Conservation (phyloP, 2,113 vertebrate species). For the Lichenostomus cassidix region DNA sequence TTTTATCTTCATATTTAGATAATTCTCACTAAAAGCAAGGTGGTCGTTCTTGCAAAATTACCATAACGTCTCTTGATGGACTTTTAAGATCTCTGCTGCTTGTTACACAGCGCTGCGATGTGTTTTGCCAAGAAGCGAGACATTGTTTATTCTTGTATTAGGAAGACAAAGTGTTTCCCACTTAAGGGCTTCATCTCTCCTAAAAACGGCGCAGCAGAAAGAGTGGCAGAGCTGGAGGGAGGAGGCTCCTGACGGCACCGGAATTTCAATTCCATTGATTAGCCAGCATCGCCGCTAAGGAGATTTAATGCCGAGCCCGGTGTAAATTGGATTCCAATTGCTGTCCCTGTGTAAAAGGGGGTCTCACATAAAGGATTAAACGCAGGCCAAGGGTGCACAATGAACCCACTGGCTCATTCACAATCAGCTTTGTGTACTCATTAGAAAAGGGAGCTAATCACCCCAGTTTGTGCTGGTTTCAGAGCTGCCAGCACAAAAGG, state of each 20-base stretch:
- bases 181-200: conserved; percentile 53
- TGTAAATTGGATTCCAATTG: conserved; percentile 68
- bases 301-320: conserved; percentile 32
- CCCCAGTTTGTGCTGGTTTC: conserved; percentile 55
- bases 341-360: conserved; percentile 36
- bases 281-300: conserved; percentile 7
- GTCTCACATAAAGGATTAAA: conserved; percentile 65
- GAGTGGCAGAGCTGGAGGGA: background rate
- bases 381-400: conserved; percentile 61
- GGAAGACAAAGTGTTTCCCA: conserved; percentile 55
- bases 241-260: background rate
- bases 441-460: conserved; percentile 67
- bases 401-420: conserved; percentile 66
- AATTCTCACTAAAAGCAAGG: conserved; percentile 59
- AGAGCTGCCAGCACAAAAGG: conserved; percentile 47
- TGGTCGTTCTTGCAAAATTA: conserved; percentile 29
- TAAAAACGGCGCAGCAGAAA: background rate
- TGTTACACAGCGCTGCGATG: background rate
- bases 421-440: conserved; percentile 66
- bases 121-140: conserved; percentile 50
- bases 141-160: conserved; percentile 58
- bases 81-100: conserved; percentile 43
- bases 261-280: conserved; percentile 63
- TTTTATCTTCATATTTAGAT: conserved; percentile 64
- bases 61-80: conserved; percentile 38